Conservation (phyloP, 2,797 vertebrate genomes). For the Anguilla pacifica region DNA sequence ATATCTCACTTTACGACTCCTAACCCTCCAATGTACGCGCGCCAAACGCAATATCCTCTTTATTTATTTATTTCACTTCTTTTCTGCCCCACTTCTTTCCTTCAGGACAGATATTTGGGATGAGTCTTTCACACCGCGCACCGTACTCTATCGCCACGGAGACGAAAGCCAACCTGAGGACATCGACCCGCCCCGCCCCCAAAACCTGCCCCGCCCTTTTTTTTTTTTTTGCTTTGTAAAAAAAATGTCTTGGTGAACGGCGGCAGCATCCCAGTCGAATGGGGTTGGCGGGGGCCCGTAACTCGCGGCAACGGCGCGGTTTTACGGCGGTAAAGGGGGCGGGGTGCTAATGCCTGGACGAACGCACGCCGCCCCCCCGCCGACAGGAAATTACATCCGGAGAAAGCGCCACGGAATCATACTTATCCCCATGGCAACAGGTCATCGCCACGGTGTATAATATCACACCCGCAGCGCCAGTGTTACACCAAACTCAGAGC, state of each 20-base stretch:
- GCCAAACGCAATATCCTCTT: conserved; percentile 28
- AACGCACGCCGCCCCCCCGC: too few relatives aligned
- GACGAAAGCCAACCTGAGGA: background rate
- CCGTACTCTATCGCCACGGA: background rate
- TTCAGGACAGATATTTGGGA: background rate
- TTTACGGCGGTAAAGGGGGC: background rate
- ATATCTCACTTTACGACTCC: conserved; percentile 66
- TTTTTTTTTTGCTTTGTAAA: background rate
- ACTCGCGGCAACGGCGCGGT: too few relatives aligned
- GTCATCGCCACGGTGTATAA: background rate
- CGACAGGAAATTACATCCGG: too few relatives aligned
- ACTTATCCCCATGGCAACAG: background rate
- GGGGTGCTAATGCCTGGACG: too few relatives aligned
- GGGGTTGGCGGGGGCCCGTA: background rate
- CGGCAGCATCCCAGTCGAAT: too few relatives aligned
- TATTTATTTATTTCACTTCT: conserved; percentile 1
- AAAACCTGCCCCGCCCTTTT: too few relatives aligned
- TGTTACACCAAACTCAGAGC: background rate
- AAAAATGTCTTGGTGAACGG: background rate
- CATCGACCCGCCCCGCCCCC: too few relatives aligned
- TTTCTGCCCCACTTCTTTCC: background rate
- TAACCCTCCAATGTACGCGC: conserved; percentile 55
- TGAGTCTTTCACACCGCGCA: background rate
- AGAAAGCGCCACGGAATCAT: background rate
- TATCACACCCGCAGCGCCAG: background rate